Base-by-base conservation (phyloP, 2,113 vertebrate species). In the Myodes glareolus region DNA sequence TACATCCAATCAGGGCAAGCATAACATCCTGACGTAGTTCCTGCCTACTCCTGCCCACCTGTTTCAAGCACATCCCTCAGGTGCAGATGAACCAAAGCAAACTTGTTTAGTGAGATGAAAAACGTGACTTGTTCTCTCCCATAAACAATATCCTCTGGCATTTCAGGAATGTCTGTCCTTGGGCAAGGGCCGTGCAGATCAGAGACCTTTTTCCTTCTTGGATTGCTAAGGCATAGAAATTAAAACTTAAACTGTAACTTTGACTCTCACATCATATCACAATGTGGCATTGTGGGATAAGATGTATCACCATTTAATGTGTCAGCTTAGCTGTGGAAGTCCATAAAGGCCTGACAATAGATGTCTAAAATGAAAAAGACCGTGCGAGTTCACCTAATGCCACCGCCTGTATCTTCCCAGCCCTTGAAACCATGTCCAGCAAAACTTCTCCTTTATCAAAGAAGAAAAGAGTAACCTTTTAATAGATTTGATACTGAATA, bases 401-500 rank as follows among this genome's bases (percentile, higher is more conserved):
- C 52, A 67, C 10, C 4, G 77, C 77, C 31, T 55, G 8, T 17
- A 67, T 93, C 94, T 91, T 78, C 75, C 31, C 76, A 47, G 12
- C 17, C 52, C 70, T 19, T 88, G 61, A 80, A 84, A 52, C 19
- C 81, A 21, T 88, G 47, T 88, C 88, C 7, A 91, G 63, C 39
- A 94, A 91, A 68, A 68, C 27, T n/a, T 92, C 7, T 84, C 29
- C 88, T 90, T 89, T 72, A 75, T 75, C 58, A 86, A 88, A 11
- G 50, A 73, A 88, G 65, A 65, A 52, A 23, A 17, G 36, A 87
- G n/a, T 58, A 88, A 58, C 31, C 27, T 92, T 95, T 92, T 73
- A 61, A 68, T 80, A 89, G 84, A 68, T 10, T 93, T 91, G 55
- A 85, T 80, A 17, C 9, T 31, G n/a, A 92, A 72, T 88, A 63